These are phyloP conservation scores for Matsumurasca onukii DNA, from an alignment of 1,140 invertebrate species.

Conservation along the genomic window DNA sequence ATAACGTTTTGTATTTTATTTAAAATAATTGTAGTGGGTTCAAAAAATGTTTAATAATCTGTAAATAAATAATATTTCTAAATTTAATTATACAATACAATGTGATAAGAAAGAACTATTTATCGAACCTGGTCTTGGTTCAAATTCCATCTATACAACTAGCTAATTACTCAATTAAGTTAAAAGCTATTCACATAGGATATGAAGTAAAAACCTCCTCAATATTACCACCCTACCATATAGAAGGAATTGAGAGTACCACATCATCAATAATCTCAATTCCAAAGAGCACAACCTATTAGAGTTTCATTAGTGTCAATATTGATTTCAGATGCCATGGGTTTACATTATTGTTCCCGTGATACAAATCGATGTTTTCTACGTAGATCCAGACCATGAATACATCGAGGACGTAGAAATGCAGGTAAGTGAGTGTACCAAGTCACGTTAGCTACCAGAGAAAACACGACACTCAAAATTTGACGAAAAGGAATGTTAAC, in stretches of 20 bases:
- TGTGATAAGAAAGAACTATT: too few species aligned
- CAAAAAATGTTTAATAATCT: too few species aligned
- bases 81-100: too few species aligned
- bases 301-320: too few species aligned
- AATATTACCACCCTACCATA: neutral
- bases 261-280: neutral
- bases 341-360: conserved; percentile 17
- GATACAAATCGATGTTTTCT: neutral
- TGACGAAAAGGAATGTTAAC: too few species aligned
- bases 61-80: too few species aligned
- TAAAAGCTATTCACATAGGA: neutral
- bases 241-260: neutral
- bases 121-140: neutral
- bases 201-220: neutral
- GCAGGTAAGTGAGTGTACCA: conserved; percentile 4
- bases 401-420: neutral
- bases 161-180: neutral
- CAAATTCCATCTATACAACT: neutral
- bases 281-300: neutral
- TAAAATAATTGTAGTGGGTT: neutral
- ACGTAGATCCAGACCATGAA: conserved; percentile 1
- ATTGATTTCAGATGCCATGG: conserved; percentile 7
- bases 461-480: too few species aligned
- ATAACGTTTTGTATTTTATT: neutral
- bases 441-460: too few species aligned